These are phyloP conservation scores for Slavum lentiscoides DNA, from an alignment of 2,888 invertebrate species.

Conservation along the genomic window DNA sequence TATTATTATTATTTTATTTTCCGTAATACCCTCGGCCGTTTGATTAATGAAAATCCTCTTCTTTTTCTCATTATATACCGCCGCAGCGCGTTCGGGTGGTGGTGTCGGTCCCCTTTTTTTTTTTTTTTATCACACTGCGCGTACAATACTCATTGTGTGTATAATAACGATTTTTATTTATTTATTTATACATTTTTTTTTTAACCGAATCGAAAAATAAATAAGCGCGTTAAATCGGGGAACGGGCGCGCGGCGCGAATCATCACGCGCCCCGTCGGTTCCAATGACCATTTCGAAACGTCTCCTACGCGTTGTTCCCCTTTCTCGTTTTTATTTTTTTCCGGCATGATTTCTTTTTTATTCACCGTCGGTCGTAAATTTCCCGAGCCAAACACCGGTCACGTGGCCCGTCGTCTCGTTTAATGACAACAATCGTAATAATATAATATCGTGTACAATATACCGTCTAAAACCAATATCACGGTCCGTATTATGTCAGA, in stretches of 20 bases:
- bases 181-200: not conserved
- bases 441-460: not conserved
- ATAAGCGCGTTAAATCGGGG: not conserved
- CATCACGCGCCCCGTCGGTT: slow-evolving; percentile 45
- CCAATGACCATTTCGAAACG: slow-evolving; percentile 43
- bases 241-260: slow-evolving; percentile 1
- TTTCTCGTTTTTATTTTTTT: slow-evolving; percentile 11
- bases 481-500: slow-evolving; percentile 32
- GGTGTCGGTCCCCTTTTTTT: not conserved
- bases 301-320: slow-evolving; percentile 8
- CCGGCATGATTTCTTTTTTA: not conserved
- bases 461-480: slow-evolving; percentile 34
- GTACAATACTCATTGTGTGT: not conserved
- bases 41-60: slow-evolving; percentile 7
- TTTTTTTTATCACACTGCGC: not conserved
- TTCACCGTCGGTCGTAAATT: slow-evolving; percentile 36
- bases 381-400: slow-evolving; percentile 28
- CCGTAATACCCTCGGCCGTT: not conserved
- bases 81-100: not conserved
- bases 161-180: not conserved
- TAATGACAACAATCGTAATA: slow-evolving; percentile 23
- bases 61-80: too few species aligned
- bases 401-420: slow-evolving; percentile 18
- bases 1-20: not conserved
- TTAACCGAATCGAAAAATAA: slow-evolving; percentile 3